Conservation (phyloP, 1,140 invertebrate genomes). For the Aphelinus certus region DNA sequence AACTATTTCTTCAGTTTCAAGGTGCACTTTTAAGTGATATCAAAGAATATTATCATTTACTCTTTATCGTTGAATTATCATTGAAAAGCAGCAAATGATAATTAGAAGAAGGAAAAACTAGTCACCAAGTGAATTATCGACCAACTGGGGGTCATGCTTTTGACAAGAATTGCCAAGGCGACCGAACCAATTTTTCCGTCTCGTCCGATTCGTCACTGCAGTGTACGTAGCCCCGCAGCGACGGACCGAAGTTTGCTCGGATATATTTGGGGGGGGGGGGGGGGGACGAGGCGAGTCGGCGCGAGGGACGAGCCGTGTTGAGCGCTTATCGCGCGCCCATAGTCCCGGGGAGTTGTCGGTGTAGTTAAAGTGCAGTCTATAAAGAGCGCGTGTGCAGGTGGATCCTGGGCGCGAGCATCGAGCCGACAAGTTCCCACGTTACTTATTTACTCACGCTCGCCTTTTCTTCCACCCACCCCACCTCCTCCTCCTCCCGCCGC, state of each 20-base stretch:
- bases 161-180: constrained; percentile 71
- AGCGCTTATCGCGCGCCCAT: constrained; percentile 29
- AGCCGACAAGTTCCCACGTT: constrained; percentile 30
- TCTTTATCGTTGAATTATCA: too few relatives aligned
- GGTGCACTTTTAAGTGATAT: too few relatives aligned
- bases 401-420: constrained; percentile 3
- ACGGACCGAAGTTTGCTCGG: not conserved
- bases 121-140: too few relatives aligned
- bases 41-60: too few relatives aligned
- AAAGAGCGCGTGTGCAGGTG: constrained; percentile 20
- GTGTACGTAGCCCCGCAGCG: not conserved
- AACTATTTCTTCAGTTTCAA: too few relatives aligned
- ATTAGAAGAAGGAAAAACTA: too few relatives aligned
- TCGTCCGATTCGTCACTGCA: not conserved
- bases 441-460: constrained; percentile 33
- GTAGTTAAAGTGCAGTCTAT: constrained; percentile 42
- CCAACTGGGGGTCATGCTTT: constrained; percentile 51
- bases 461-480: not conserved
- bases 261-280: constrained; percentile 16
- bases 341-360: constrained; percentile 27
- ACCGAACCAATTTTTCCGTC: constrained; percentile 70
- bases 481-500: not conserved
- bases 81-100: too few relatives aligned
- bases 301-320: not conserved
- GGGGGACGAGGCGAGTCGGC: not conserved